Base-by-base conservation (phyloP, 2,888 invertebrate species). In the Tiliacea aurago region DNA sequence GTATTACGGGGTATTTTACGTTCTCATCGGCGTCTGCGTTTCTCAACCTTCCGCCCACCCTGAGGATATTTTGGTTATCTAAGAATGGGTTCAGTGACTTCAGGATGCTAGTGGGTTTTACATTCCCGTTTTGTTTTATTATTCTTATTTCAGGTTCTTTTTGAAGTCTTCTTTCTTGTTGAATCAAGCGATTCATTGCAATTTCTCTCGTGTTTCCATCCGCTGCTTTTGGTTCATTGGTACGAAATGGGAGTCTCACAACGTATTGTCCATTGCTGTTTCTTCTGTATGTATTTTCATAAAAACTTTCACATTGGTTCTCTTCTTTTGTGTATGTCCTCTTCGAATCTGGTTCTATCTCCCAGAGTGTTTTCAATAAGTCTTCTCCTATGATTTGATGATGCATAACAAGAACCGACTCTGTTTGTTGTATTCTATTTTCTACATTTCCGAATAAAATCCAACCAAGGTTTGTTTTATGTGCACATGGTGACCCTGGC, bases 91-190 rank as follows among this genome's bases (percentile, higher is more conserved):
- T n/a, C n/a, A n/a, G n/a, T n/a, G n/a, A n/a, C n/a, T n/a, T n/a
- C n/a, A n/a, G n/a, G n/a, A n/a, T n/a, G n/a, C n/a, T n/a, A n/a
- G n/a, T n/a, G n/a, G n/a, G n/a, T n/a, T n/a, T n/a, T n/a, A n/a
- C n/a, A n/a, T n/a, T n/a, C n/a, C n/a, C n/a, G n/a, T n/a, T n/a
- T n/a, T n/a, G n/a, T n/a, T n/a, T n/a, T n/a, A n/a, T n/a, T n/a
- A n/a, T n/a, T 41, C 73, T 78, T 10, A 86, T 23, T 10, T 71
- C 51, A 33, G 64, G 66, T 13, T 45, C 10, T 51, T 55, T 80
- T 28, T 67, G 23, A 23, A 87, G 80, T 74, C 56, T 78, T 59
- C 58, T 70, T 74, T 74, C 73, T 58, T 64, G 58, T 15, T 59
- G 53, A 33, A 51, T n/a, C 18, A 74, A 65, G 49, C 64, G 33